phyloP scores from a whole-genome alignment of 2,797 vertebrate species.

The Danio kyathit region DNA sequence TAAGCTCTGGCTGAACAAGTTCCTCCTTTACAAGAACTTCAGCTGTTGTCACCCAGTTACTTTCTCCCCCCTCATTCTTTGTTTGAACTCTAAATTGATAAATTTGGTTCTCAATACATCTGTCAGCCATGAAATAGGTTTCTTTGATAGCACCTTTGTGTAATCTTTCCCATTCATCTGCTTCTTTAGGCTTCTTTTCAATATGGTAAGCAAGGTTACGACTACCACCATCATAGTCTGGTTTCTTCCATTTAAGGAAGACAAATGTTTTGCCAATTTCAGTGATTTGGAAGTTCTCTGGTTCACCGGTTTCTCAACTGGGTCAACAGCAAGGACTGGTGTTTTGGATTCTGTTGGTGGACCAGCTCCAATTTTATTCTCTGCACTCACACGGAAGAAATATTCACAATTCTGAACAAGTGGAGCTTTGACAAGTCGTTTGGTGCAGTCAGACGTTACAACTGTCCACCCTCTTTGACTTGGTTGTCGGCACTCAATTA shows the following conservation, averaged over 20 bases:
- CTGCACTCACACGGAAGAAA: conserved; percentile 97
- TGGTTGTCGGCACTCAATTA: conserved; percentile 92
- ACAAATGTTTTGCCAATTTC: conserved; percentile 98
- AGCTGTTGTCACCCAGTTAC: conserved; percentile 94
- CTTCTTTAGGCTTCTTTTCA: conserved; percentile 94
- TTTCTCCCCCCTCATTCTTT: conserved; percentile 98
- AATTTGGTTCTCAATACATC: conserved; percentile 94
- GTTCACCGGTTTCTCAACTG: conserved; percentile 96
- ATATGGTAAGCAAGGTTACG: conserved; percentile 94
- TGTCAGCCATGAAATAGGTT: conserved; percentile 96
- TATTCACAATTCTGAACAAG: conserved; percentile 94
- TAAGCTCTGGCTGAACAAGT: conserved; percentile 89
- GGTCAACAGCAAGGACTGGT: conserved; percentile 94
- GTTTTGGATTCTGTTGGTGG: conserved; percentile 91
- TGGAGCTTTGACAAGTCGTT: conserved; percentile 91
- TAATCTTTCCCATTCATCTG: conserved; percentile 95
- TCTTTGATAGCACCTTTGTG: conserved; percentile 99
- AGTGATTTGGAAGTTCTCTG: conserved; percentile 93
- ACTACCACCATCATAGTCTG: conserved; percentile 96
- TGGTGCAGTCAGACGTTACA: conserved; percentile 92
- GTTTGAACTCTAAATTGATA: conserved; percentile 98
- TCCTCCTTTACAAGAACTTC: conserved; percentile 96
- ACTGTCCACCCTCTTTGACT: conserved; percentile 94
- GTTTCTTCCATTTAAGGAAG: conserved; percentile 95
- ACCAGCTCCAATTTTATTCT: conserved; percentile 96